Evolutionary conservation across 1,140 invertebrate genomes (phyloP), one percentile per base, ranked within the genome.

Genomic region (Sinella curviseta): DNA sequence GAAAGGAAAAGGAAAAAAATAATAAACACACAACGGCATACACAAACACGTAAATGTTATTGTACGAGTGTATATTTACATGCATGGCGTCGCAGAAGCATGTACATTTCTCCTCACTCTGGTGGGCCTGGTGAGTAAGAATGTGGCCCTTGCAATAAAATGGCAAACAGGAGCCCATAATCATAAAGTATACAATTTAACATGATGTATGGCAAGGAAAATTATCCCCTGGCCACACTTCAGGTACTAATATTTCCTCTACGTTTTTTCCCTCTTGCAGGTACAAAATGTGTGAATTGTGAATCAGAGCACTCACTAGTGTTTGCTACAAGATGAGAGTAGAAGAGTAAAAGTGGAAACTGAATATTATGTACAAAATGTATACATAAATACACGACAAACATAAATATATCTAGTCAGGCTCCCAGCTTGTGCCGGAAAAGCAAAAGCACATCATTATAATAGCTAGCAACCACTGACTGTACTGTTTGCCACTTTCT

Each of bases 111-210:
- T 48, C 20, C 20, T 48, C 39, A 12, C 39, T 48, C 20, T 8
- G 20, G 20, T 12, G 20, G 39, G 39, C 8, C 20, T 20, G 8
- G 8, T 20, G 20, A 12, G 39, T 48, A 48, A 12, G 8, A 48
- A 48, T 12, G 39, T 8, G 8, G 31, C 65, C 31, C 8, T 70
- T 70, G 31, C 65, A 70, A 33, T 70, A 70, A 70, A 70, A 70
- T 70, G 31, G 65, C 65, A 70, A 70, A 70, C 39, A 33, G 12
- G 26, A 33, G 65, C 65, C 65, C 65, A 33, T 70, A 70, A 70
- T 70, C 65, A 70, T 70, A 70, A 70, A 70, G 65, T 70, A 70
- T 70, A 70, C 65, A 70, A 70, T 70, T 70, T 70, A 70, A 70
- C 28, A 70, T 70, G 65, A 70, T 70, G 65, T 70, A 70, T 70